phyloP scores from a whole-genome alignment of 2,888 invertebrate genomes.

The Osmoderma eremita region DNA sequence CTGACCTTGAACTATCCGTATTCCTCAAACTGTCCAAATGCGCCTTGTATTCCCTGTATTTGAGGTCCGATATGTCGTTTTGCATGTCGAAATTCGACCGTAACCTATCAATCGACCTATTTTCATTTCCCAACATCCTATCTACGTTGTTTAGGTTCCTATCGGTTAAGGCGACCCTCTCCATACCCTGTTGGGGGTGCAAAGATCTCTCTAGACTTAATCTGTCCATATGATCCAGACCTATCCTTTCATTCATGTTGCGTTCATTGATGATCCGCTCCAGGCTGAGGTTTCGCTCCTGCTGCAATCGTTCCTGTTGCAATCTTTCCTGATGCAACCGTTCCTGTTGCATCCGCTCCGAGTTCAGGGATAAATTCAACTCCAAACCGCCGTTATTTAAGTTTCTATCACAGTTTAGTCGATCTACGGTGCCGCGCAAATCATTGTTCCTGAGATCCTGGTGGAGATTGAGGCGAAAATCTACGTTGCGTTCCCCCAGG shows the following conservation, averaged over 20 bases:
- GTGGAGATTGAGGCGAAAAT: slow-evolving; percentile 60
- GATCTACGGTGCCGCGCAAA: slow-evolving; percentile 47
- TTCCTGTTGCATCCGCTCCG: slow-evolving; percentile 47
- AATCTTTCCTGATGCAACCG: slow-evolving; percentile 50
- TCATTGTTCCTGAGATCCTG: slow-evolving; percentile 55
- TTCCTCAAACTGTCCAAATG: slow-evolving; percentile 62
- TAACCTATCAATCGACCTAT: no score
- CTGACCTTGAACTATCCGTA: slow-evolving; percentile 55
- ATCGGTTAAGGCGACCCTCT: slow-evolving; percentile 55
- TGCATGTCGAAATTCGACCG: slow-evolving; percentile 47
- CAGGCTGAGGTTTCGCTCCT: slow-evolving; percentile 55
- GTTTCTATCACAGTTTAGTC: slow-evolving; percentile 36
- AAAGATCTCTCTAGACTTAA: slow-evolving; percentile 58
- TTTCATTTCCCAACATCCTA: slow-evolving; percentile 39
- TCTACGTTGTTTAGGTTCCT: slow-evolving; percentile 55
- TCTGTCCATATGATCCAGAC: slow-evolving; percentile 56
- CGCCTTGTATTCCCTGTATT: slow-evolving; percentile 63
- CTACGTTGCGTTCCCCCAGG: slow-evolving; percentile 62
- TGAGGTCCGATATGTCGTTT: slow-evolving; percentile 58
- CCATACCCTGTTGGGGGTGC: slow-evolving; percentile 54
- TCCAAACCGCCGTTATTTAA: slow-evolving; percentile 49
- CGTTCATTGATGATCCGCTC: slow-evolving; percentile 60
- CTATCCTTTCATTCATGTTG: slow-evolving; percentile 39
- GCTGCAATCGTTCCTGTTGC: slow-evolving; percentile 51
- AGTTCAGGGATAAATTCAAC: slow-evolving; percentile 59